Evolutionary conservation across 2,888 invertebrate species (phyloP), one percentile per base, ranked within the genome.

Genomic region (Buathra laborator): DNA sequence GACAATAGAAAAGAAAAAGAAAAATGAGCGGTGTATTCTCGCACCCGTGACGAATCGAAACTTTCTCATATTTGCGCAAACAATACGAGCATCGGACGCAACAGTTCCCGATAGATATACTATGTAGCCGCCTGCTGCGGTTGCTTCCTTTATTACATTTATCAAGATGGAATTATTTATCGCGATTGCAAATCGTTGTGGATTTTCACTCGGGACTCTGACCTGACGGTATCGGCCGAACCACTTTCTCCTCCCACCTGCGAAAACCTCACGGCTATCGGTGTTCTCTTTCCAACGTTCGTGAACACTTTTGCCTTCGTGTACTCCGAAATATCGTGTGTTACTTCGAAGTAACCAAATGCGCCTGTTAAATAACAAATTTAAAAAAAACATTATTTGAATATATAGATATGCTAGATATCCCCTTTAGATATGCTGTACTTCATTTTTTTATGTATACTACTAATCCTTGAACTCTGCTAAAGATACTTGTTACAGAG

Each of bases 241-340:
- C 99, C 99, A 89, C 96, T 96, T 94, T 99, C 98, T 9, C 98
- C 98, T 71, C 97, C 97, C 0, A 98, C 98, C 16, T 97, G 97
- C 0, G 98, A 98, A 93, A 97, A 98, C 85, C 98, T 95, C 9
- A 97, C 96, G 12, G 96, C 97, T 72, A 98, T 94, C 0, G 97
- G 97, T 0, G 98, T 98, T 85, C 95, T 95, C 93, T 98, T 98
- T 51, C 98, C 98, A 83, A 98, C 94, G 24, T 94, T 93, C 62
- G 96, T 96, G 93, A 98, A 98, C 0, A 98, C 94, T 90, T 96
- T 96, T 0, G 98, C 98, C 53, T 97, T 97, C 86, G 95, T 94
- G 93, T 97, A 98, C 91, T 97, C 96, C 24, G 95, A 95, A 85
- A 98, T 97, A 91, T 98, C 98, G 91, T 98, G 96, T 2, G 98